These are phyloP conservation scores for Mya arenaria DNA, from an alignment of 1,140 invertebrate species.

Conservation along the genomic window DNA sequence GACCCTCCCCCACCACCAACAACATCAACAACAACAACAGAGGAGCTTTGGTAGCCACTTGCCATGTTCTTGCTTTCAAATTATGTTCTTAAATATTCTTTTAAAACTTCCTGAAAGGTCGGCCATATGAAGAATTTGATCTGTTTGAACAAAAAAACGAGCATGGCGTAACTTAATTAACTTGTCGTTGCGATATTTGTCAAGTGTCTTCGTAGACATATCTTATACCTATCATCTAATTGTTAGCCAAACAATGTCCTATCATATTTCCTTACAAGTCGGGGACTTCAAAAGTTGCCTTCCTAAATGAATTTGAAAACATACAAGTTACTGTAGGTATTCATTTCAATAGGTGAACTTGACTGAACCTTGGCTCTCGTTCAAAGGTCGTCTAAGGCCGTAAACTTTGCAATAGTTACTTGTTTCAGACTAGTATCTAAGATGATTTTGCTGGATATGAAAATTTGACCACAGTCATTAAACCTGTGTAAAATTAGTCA, in stretches of 20 bases:
- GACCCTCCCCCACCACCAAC: too few relatives aligned
- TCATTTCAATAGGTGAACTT: not conserved
- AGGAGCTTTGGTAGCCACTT: too few relatives aligned
- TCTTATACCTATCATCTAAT: constrained; percentile 18
- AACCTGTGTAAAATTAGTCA: too few relatives aligned
- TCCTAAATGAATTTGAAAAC: not conserved
- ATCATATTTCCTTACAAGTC: constrained; percentile 26
- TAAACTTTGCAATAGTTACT: too few relatives aligned
- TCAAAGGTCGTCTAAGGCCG: constrained; percentile 12
- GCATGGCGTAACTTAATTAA: constrained; percentile 32
- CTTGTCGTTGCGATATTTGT: not conserved
- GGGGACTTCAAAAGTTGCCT: constrained; percentile 20
- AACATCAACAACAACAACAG: too few relatives aligned
- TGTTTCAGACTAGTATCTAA: too few relatives aligned
- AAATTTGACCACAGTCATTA: too few relatives aligned
- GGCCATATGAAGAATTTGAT: too few relatives aligned
- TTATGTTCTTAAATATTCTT: too few relatives aligned
- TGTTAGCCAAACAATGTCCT: constrained; percentile 5
- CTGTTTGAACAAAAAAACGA: constrained; percentile 34
- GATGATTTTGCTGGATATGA: too few relatives aligned
- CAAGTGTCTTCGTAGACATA: not conserved
- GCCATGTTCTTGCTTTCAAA: too few relatives aligned
- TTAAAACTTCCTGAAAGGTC: too few relatives aligned
- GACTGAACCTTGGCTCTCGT: not conserved
- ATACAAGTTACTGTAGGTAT: not conserved